Evolutionary conservation across 2,113 vertebrate genomes (phyloP).

Genomic region (mouse (Mus musculus)): DNA sequence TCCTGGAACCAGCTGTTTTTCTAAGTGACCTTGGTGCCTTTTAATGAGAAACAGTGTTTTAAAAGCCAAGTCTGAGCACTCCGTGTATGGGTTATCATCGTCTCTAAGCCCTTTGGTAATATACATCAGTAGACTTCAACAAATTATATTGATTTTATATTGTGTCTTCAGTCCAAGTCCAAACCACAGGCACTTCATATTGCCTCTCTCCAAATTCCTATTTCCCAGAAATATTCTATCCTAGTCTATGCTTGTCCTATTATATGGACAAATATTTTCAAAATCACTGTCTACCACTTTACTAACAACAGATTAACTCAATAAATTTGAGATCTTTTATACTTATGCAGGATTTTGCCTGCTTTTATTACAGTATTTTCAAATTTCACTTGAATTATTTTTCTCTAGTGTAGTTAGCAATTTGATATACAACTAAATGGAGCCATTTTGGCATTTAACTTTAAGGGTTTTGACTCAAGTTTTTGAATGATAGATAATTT

Average conservation of each 20-base stretch:
- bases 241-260: neutral
- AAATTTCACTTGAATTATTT: slow-evolving; percentile 27
- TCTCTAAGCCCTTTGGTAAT: neutral
- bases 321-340: neutral
- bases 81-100: neutral
- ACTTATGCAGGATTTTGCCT: neutral
- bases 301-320: neutral
- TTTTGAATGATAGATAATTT: neutral
- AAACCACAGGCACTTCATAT: neutral
- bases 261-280: neutral
- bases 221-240: neutral
- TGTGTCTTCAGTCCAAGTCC: neutral
- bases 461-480: neutral
- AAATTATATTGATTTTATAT: neutral
- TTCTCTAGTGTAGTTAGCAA: neutral
- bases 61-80: neutral
- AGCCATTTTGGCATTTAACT: slow-evolving; percentile 18
- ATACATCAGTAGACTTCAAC: neutral
- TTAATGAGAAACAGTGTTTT: neutral
- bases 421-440: neutral
- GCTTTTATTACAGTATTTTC: neutral
- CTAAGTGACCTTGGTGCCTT: neutral
- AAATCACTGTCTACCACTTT: neutral
- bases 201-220: neutral
- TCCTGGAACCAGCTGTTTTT: neutral